Conservation (phyloP, 2,797 vertebrate genomes). For the Macrochelys suwanniensis region DNA sequence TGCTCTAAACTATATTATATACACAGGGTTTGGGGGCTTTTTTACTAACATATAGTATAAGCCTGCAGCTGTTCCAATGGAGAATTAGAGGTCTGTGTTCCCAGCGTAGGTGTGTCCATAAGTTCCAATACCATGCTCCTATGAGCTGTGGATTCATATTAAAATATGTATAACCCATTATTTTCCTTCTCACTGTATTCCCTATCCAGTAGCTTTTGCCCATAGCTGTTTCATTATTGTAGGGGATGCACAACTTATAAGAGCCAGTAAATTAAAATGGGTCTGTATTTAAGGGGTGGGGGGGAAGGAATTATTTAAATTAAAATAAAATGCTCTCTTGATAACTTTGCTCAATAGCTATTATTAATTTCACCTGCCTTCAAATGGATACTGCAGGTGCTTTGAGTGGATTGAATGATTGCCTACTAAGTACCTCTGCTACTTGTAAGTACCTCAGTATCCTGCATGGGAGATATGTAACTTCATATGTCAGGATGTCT, state of each 20-base stretch:
- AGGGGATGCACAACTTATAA: slow-evolving; percentile 18
- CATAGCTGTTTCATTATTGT: slow-evolving; percentile 47
- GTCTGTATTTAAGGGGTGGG: background rate
- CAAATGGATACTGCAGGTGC: slow-evolving; percentile 59
- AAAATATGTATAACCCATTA: slow-evolving; percentile 30
- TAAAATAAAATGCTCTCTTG: slow-evolving; percentile 53
- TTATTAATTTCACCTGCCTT: slow-evolving; percentile 61
- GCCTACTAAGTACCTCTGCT: slow-evolving; percentile 31
- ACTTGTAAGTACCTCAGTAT: slow-evolving; percentile 13
- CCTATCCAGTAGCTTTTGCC: slow-evolving; percentile 32
- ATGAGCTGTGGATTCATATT: slow-evolving; percentile 43
- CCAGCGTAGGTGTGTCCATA: background rate
- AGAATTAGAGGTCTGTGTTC: slow-evolving; percentile 40
- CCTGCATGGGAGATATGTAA: slow-evolving; percentile 28
- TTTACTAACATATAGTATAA: background rate
- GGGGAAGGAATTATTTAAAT: slow-evolving; percentile 61
- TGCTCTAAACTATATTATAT: background rate
- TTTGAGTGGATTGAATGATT: slow-evolving; percentile 71
- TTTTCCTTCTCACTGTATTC: slow-evolving; percentile 32
- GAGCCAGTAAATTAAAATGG: slow-evolving; percentile 33
- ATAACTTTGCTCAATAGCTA: slow-evolving; percentile 47
- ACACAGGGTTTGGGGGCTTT: background rate
- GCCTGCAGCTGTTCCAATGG: background rate
- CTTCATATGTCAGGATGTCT: background rate
- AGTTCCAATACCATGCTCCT: slow-evolving; percentile 39